Conservation (phyloP, 2,113 vertebrate genomes). For the Cephalopholis sonnerati region DNA sequence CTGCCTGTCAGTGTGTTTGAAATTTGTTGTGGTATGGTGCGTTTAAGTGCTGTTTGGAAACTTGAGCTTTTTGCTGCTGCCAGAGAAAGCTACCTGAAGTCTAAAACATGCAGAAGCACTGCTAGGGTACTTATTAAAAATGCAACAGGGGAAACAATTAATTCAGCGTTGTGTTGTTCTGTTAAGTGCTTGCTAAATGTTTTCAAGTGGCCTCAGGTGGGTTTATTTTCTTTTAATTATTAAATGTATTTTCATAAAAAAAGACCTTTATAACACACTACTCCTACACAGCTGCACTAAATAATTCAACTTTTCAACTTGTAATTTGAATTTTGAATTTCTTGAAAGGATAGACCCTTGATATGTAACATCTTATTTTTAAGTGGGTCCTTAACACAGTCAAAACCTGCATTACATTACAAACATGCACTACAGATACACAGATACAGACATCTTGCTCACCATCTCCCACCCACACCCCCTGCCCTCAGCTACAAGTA, state of each 20-base stretch:
- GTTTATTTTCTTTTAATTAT: not conserved
- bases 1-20: not conserved
- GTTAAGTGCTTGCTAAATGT: not conserved
- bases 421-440: too few relatives aligned
- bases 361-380: too few relatives aligned
- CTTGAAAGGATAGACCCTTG: too few relatives aligned
- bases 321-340: too few relatives aligned
- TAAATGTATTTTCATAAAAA: not conserved
- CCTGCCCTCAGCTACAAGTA: too few relatives aligned
- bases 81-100: not conserved
- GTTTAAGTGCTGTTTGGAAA: conserved; percentile 11
- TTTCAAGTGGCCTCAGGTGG: not conserved
- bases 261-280: not conserved
- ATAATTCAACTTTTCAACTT: not conserved
- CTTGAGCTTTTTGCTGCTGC: not conserved
- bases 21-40: conserved; percentile 11
- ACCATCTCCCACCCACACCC: too few relatives aligned
- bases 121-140: conserved; percentile 35
- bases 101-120: not conserved
- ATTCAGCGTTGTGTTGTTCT: conserved; percentile 1
- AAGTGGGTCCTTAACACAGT: too few relatives aligned
- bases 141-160: conserved; percentile 19
- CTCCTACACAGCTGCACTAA: not conserved
- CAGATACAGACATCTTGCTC: too few relatives aligned
- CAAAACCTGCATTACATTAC: too few relatives aligned